phyloP scores from a whole-genome alignment of 2,113 vertebrate species.

The Stigmatopora nigra region DNA sequence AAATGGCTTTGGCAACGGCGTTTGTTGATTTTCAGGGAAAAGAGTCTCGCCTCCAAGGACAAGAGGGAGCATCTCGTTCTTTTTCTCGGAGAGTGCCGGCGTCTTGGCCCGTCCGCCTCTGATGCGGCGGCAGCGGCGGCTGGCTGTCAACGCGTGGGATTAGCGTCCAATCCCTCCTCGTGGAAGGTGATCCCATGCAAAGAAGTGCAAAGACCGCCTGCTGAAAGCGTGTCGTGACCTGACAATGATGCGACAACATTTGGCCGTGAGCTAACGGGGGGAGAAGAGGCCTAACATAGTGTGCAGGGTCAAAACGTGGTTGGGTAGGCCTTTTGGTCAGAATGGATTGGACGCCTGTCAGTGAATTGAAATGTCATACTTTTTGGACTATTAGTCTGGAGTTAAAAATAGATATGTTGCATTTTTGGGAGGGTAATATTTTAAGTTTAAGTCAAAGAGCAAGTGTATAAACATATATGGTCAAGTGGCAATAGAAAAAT shows the following conservation, averaged over 20 bases:
- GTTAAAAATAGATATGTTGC: too few relatives aligned
- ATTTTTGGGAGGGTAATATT: too few relatives aligned
- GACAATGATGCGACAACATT: background rate
- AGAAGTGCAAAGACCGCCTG: background rate
- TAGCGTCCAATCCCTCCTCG: conserved; percentile 22
- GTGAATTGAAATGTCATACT: too few relatives aligned
- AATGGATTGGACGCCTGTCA: too few relatives aligned
- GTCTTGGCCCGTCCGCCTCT: conserved; percentile 41
- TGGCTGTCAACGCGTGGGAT: conserved; percentile 24
- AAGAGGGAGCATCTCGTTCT: conserved; percentile 61
- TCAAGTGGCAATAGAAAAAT: too few relatives aligned
- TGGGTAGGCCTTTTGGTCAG: too few relatives aligned
- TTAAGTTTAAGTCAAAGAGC: too few relatives aligned
- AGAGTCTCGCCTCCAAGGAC: conserved; percentile 55
- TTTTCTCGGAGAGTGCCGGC: conserved; percentile 52
- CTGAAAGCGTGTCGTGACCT: background rate
- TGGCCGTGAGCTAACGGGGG: background rate
- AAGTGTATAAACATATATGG: too few relatives aligned
- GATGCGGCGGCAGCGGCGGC: conserved; percentile 28
- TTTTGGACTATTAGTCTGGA: too few relatives aligned
- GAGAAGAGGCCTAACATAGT: background rate
- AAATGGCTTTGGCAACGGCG: conserved; percentile 73
- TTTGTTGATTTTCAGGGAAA: conserved; percentile 68
- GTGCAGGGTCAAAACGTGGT: too few relatives aligned
- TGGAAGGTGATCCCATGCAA: background rate